Base-by-base conservation (phyloP, 2,888 invertebrate genomes). In the Hypena proboscidalis region DNA sequence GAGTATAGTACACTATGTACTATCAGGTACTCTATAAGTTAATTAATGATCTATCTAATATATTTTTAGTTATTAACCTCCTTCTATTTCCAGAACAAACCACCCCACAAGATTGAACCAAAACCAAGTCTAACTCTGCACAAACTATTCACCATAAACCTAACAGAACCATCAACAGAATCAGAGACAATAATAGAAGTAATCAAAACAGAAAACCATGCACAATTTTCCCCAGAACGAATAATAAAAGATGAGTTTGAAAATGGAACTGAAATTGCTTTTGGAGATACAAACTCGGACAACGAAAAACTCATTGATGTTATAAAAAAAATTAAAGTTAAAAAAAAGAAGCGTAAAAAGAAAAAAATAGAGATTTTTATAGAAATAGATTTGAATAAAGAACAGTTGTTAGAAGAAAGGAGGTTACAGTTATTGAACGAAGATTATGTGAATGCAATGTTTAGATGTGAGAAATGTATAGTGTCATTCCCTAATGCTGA, bases 371-470 rank as follows among this genome's bases (percentile, higher is more conserved):
- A 54, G 26, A 32, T 72, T n/a, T 84, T 61, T 40, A 75, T 39
- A 48, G 80, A 83, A 49, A 50, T 88, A 19, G 68, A 70, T 21
- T 55, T 88, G 21, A 78, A 44, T 11, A 40, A 22, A 36, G 67
- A 73, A 14, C 81, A 87, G 4, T 62, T 90, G 9, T 21, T 48
- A 4, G 73, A 78, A 19, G 90, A 90, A 13, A 77, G 89, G 27
- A 65, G 41, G 27, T 0, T 48, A 10, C 39, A 77, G 11, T 58
- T 37, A 9, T 19, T 51, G 0, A 74, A 53, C 33, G 89, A 88
- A 3, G 83, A 84, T 13, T 90, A 78, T 65, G 60, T 80, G 0
- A 85, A 87, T 36, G 85, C 89, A 0, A 81, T 86, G 77, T 85
- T 83, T 39, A 66, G 69, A 4, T 90, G 90, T 51, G 82, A 83